These are phyloP conservation scores for Drosophila saltans DNA, from an alignment of 1,140 invertebrate genomes.

Conservation along the genomic window DNA sequence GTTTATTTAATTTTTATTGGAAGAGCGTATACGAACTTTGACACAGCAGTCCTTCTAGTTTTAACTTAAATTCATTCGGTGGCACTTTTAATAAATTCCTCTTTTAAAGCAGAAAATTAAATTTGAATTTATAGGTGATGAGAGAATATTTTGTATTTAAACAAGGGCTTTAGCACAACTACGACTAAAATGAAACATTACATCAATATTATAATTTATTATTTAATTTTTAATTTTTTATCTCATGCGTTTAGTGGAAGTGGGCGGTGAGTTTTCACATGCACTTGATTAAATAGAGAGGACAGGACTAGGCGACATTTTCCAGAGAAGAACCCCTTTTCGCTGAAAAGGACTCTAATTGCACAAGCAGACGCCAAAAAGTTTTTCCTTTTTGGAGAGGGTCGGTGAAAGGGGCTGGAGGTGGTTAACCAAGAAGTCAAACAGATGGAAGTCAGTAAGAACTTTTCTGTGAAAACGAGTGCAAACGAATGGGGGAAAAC, in stretches of 20 bases:
- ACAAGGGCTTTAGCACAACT: too few relatives aligned
- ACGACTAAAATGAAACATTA: not conserved
- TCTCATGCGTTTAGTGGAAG: not conserved
- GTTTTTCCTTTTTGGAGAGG: not conserved
- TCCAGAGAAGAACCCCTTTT: slow-evolving; percentile 8
- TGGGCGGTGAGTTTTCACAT: not conserved
- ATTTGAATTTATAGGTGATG: too few relatives aligned
- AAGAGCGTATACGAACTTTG: too few relatives aligned
- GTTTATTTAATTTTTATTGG: too few relatives aligned
- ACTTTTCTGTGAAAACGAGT: not conserved
- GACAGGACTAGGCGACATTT: not conserved
- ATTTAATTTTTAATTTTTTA: too few relatives aligned
- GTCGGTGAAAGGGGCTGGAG: too few relatives aligned
- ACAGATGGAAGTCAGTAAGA: not conserved
- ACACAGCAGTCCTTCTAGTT: too few relatives aligned
- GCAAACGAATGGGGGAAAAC: not conserved
- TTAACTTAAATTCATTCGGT: too few relatives aligned
- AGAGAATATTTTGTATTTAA: too few relatives aligned
- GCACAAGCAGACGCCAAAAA: slow-evolving; percentile 15
- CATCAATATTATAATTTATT: not conserved
- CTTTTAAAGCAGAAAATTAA: too few relatives aligned
- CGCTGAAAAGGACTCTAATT: slow-evolving; percentile 24
- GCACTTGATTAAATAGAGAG: not conserved
- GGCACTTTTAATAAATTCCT: too few relatives aligned
- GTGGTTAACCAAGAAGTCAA: not conserved